Percentiles rank a stretch among this genome's conserved stretches.
These are phyloP conservation scores for Diacarnus erythraeanus DNA, from an alignment of 37 sponge, comb jelly and placozoan genomes.

Conservation along the genomic window DNA sequence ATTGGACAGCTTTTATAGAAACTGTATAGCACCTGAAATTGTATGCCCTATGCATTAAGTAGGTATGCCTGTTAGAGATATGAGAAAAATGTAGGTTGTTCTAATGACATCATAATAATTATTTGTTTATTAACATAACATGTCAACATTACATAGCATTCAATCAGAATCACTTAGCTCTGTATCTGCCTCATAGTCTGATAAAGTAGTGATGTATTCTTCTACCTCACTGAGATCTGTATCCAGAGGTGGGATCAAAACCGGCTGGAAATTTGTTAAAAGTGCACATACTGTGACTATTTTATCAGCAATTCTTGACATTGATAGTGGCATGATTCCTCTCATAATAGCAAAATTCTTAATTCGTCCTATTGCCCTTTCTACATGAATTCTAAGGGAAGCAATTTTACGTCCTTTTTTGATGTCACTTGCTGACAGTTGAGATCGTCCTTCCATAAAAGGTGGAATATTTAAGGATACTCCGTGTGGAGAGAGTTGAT, in stretches of 20 bases:
- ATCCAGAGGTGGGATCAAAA: not conserved
- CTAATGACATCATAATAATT: too few relatives aligned
- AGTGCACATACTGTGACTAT: constrained; percentile 54
- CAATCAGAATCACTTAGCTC: too few relatives aligned
- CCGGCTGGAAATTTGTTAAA: constrained; percentile 9
- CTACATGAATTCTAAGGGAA: constrained; percentile 39
- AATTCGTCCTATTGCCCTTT: constrained; percentile 44
- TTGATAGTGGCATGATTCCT: not conserved
- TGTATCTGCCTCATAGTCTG: too few relatives aligned
- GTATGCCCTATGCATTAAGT: constrained; percentile 26
- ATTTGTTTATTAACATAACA: too few relatives aligned
- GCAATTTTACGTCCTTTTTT: not conserved
- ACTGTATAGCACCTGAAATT: constrained; percentile 44
- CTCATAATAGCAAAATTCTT: constrained; percentile 34
- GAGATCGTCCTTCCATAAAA: constrained; percentile 52
- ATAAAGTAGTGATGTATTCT: too few relatives aligned
- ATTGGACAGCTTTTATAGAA: constrained; percentile 30
- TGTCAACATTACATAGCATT: too few relatives aligned
- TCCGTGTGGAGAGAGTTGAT: not conserved
- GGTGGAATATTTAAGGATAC: constrained; percentile 45
- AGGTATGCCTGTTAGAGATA: constrained; percentile 30
- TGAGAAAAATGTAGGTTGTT: too few relatives aligned
- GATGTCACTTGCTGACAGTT: constrained; percentile 50
- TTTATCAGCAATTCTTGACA: constrained; percentile 37
- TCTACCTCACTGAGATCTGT: too few relatives aligned